Base-by-base conservation (phyloP, 1,140 invertebrate genomes). In the Ganaspis sp. region DNA sequence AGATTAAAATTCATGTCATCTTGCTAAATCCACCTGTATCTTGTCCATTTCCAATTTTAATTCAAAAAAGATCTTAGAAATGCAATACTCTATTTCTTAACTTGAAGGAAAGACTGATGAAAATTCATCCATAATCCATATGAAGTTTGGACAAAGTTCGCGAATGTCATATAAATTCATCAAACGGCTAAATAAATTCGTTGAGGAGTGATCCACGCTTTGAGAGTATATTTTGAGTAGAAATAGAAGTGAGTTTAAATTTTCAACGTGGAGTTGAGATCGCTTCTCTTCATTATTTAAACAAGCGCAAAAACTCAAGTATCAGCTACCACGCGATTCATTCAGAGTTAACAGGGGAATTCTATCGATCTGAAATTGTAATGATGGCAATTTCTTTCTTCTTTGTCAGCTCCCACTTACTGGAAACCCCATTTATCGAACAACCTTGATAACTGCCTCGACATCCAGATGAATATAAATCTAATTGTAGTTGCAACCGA, bases 281-380 rank as follows among this genome's bases (percentile, higher is more conserved):
- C 21, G 54, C 23, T 49, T n/a, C 54, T 64, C 54, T 64, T 64
- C 54, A 64, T 64, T 64, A 64, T 64, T 64, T 64, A 64, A 64
- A 64, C 21, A 15, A 64, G 26, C 26, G 23, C 12, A 64, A 64
- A 64, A 26, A 29, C 26, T 34, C 1, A 64, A 64, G 15, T 64
- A 64, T 15, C 54, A 64, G 23, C 21, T n/a, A 64, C 54, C 54
- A 15, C 54, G 26, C 54, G 23, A 64, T 64, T 64, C 54, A 64
- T 64, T 64, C 23, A 64, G 21, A 64, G 26, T n/a, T 64, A 64
- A 64, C 54, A 64, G 11, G 11, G 12, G 26, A 64, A 64, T 34
- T 64, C 58, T 72, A 82, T 82, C 81, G 82, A 83, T 82, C 26
- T 75, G 69, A 74, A 82, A 82, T 54, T 58, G 73, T 80, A 82